Percentiles rank a stretch among this genome's conserved stretches.
Conservation (phyloP, 2,113 vertebrate species). For the Percopsis transmontana region DNA sequence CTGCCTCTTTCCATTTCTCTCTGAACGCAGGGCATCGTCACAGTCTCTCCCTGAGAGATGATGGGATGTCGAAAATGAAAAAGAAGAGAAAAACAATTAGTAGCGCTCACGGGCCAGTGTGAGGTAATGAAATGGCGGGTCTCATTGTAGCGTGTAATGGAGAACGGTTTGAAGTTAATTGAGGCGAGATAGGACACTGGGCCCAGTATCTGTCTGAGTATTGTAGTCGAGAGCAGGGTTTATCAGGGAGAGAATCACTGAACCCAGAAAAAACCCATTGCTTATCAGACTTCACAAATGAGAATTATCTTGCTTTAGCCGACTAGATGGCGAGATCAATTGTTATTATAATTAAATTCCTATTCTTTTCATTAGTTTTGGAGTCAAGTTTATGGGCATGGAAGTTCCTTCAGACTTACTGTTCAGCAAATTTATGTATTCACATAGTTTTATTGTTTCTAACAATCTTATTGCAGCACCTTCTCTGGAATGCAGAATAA, state of each 20-base stretch:
- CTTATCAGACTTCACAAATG: conserved; percentile 57
- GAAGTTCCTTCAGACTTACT: conserved; percentile 3
- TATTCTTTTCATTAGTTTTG: conserved; percentile 54
- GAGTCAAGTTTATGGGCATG: conserved; percentile 24
- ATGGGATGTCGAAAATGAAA: conserved; percentile 60
- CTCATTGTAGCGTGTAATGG: conserved; percentile 78
- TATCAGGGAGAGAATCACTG: conserved; percentile 64
- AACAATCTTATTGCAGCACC: neutral
- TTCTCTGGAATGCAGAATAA: conserved; percentile 8
- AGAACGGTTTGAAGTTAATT: conserved; percentile 80
- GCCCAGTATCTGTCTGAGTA: conserved; percentile 55
- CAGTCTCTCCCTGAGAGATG: conserved; percentile 35
- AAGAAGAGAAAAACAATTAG: conserved; percentile 69
- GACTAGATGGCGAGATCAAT: conserved; percentile 51
- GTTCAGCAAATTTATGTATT: conserved; percentile 22
- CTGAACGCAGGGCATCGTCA: conserved; percentile 42
- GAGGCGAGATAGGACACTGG: conserved; percentile 71
- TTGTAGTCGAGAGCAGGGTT: conserved; percentile 46
- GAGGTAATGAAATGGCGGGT: conserved; percentile 73
- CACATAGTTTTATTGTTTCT: neutral
- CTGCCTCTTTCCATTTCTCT: conserved; percentile 32
- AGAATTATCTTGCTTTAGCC: conserved; percentile 60
- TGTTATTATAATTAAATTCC: conserved; percentile 65
- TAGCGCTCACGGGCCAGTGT: conserved; percentile 56
- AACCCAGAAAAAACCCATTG: conserved; percentile 51